phyloP scores from a whole-genome alignment of 2,797 vertebrate genomes.

The Danio kyathit region DNA sequence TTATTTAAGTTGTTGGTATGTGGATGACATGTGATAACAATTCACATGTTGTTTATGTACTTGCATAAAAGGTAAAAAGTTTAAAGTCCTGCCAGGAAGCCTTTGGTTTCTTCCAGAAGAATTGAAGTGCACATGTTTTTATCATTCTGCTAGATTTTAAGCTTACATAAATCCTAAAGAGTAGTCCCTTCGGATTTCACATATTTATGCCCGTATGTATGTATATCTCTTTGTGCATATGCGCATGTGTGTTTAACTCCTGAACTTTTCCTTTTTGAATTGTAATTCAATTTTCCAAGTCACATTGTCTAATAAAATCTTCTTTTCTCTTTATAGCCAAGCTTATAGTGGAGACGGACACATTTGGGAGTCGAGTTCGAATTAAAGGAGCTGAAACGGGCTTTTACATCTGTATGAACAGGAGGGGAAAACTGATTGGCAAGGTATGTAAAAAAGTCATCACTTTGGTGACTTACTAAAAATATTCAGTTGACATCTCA shows the following conservation, averaged over 20 bases:
- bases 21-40: constrained; percentile 10
- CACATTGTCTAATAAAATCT: constrained; percentile 29
- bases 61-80: constrained; percentile 35
- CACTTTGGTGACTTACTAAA: constrained; percentile 1
- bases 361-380: constrained; percentile 91
- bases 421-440: constrained; percentile 88
- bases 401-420: constrained; percentile 95
- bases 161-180: constrained; percentile 73
- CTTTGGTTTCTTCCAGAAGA: constrained; percentile 69
- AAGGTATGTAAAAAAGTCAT: constrained; percentile 82
- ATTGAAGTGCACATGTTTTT: constrained; percentile 75
- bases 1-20: constrained; percentile 6
- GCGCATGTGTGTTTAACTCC: constrained; percentile 2
- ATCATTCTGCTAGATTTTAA: constrained; percentile 76
- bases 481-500: background rate
- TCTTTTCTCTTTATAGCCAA: constrained; percentile 79
- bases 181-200: constrained; percentile 66
- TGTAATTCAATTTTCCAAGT: background rate
- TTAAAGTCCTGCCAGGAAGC: constrained; percentile 64
- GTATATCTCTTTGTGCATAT: constrained; percentile 47
- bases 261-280: background rate
- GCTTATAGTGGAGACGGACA: constrained; percentile 93
- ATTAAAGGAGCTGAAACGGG: constrained; percentile 92
- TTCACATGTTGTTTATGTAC: constrained; percentile 38
- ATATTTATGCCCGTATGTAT: constrained; percentile 40